These are phyloP conservation scores for Hemibagrus wyckioides DNA, from an alignment of 2,113 vertebrate species.

Conservation along the genomic window DNA sequence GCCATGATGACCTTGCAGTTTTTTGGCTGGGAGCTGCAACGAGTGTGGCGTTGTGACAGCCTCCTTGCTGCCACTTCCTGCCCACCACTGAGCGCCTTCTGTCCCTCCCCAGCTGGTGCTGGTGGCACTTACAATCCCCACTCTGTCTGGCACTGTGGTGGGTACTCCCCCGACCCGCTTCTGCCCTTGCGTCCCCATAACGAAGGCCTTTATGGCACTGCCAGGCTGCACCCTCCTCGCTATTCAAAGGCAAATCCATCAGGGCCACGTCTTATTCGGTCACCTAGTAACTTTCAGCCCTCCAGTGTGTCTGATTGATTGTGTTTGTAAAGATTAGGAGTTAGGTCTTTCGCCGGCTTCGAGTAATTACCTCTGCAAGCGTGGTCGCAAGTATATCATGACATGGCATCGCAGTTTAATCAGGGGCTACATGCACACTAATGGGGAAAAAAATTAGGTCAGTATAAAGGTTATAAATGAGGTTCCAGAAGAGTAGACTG, in stretches of 20 bases:
- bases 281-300: slow-evolving; percentile 20
- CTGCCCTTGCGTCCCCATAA: slow-evolving; percentile 51
- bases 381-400: background rate
- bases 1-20: slow-evolving; percentile 46
- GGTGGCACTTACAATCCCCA: slow-evolving; percentile 52
- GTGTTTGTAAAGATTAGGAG: slow-evolving; percentile 8
- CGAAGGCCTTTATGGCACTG: slow-evolving; percentile 53
- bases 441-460: background rate
- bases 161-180: slow-evolving; percentile 54
- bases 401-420: slow-evolving; percentile 19
- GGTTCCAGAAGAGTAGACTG: background rate
- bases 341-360: background rate
- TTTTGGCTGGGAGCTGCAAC: slow-evolving; percentile 30
- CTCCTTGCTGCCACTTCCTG: slow-evolving; percentile 55
- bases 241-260: slow-evolving; percentile 55
- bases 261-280: slow-evolving; percentile 13
- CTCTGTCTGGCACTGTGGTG: slow-evolving; percentile 53
- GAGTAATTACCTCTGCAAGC: slow-evolving; percentile 14
- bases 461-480: slow-evolving; percentile 2
- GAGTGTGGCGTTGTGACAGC: slow-evolving; percentile 49
- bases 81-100: slow-evolving; percentile 60
- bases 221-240: slow-evolving; percentile 47
- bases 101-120: slow-evolving; percentile 61
- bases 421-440: slow-evolving; percentile 3
- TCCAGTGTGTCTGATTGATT: slow-evolving; percentile 2